Evolutionary conservation across 2,113 vertebrate genomes (phyloP).

Genomic region (Pteropus alecto): DNA sequence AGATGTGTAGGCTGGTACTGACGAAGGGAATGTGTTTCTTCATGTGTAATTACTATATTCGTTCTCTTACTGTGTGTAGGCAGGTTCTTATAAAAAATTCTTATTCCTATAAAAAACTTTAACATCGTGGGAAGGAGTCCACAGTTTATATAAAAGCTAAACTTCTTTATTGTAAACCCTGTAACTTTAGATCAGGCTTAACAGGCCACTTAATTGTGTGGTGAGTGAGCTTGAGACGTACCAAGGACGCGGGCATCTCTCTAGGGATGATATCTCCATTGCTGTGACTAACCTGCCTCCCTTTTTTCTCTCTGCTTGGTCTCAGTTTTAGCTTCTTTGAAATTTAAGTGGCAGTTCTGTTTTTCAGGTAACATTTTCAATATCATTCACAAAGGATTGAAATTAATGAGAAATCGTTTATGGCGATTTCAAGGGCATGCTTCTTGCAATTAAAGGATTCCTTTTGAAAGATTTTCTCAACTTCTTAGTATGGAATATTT

Average conservation of each 20-base stretch:
- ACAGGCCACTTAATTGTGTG: neutral
- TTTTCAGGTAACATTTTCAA: neutral
- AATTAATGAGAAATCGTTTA: neutral
- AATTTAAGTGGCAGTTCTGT: neutral
- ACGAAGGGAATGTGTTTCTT: neutral
- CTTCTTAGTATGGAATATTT: neutral
- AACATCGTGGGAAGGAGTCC: neutral
- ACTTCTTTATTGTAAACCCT: neutral
- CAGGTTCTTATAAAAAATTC: neutral
- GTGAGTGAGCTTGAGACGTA: neutral
- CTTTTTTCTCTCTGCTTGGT: neutral
- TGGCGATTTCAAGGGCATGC: neutral
- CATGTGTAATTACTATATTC: neutral
- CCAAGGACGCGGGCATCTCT: neutral
- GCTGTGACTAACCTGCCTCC: neutral
- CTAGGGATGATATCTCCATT: neutral
- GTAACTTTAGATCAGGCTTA: constrained; percentile 37
- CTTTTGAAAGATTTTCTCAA: neutral
- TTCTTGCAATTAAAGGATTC: neutral
- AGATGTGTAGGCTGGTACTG: neutral
- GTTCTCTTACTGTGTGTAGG: neutral
- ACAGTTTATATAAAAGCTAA: neutral
- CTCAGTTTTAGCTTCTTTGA: neutral
- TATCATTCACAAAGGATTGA: neutral
- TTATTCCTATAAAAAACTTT: neutral